Base-by-base conservation (phyloP, 2,113 vertebrate genomes). In the Scytalopus superciliaris region DNA sequence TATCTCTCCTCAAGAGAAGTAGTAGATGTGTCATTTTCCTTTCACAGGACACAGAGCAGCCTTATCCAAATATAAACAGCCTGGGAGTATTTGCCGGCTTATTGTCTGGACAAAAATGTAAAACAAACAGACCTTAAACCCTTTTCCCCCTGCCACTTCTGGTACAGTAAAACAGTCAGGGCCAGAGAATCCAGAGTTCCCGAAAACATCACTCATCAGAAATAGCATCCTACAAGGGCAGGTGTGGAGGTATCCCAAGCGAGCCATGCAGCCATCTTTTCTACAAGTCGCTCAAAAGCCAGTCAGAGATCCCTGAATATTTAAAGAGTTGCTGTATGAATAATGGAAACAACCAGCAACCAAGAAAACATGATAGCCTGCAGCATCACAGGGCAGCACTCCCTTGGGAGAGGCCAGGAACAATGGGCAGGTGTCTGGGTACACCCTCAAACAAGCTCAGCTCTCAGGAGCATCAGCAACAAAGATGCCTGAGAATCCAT, bases 1-100 rank as follows among this genome's bases (percentile, higher is more conserved):
- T 2, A 2, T 45, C 66, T 86, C 80, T 77, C 50, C 44, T 31
- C 62, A 76, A 44, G 63, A 90, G 87, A 69, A 87, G 76, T 7
- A 81, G 69, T 23, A 90, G 78, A 93, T 96, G 95, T 95, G 95
- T 96, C 95, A 94, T 96, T 97, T 97, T 97, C 95, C 96, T 96
- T 96, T 95, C 87, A 94, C 95, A 96, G 96, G 96, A 97, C 81
- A 5, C 10, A 4, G 19, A 93, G 42, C 45, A 4, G 90, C 60
- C 93, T 95, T 94, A 93, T 93, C 92, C 92, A 94, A 96, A 96
- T 64, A 96, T 95, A 96, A 97, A 96, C 95, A 91, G 60, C 55
- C 91, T 92, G 87, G 55, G 81, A 94, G 57, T 94, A 95, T 85
- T 83, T 87, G 82, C 87, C 22, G 69, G 23, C 84, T 96, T 93